Percentiles rank a stretch among this genome's conserved stretches.
phyloP scores from a whole-genome alignment of 1,140 invertebrate genomes.

The Uloborus diversus region DNA sequence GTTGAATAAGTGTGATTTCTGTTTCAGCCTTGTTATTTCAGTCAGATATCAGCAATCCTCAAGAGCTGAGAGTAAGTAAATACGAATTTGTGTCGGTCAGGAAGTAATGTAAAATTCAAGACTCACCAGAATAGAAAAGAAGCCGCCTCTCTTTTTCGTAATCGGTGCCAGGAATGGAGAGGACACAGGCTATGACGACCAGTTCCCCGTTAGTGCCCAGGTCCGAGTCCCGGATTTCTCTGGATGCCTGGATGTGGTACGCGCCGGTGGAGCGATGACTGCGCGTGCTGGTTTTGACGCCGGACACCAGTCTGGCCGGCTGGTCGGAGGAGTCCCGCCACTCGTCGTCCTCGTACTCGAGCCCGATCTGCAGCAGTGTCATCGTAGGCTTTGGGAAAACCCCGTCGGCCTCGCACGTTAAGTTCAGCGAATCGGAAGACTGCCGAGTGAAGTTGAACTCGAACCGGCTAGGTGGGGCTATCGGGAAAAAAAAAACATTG shows the following conservation, averaged over 20 bases:
- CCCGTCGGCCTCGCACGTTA: constrained; percentile 58
- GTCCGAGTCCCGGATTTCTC: constrained; percentile 40
- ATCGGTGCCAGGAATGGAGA: constrained; percentile 55
- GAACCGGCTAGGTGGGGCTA: constrained; percentile 54
- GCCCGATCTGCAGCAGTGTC: constrained; percentile 45
- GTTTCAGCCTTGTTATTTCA: too few relatives aligned
- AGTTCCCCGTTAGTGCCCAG: constrained; percentile 13
- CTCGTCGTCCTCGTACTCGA: too few relatives aligned
- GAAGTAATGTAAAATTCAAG: too few relatives aligned
- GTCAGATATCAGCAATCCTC: too few relatives aligned
- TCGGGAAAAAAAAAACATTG: background rate
- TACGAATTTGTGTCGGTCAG: too few relatives aligned
- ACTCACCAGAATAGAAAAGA: constrained; percentile 64
- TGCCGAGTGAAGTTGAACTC: constrained; percentile 53
- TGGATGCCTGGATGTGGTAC: constrained; percentile 30
- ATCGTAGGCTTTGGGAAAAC: constrained; percentile 59
- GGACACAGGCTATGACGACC: constrained; percentile 33
- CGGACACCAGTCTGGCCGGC: constrained; percentile 6
- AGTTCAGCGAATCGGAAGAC: constrained; percentile 45
- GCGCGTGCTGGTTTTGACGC: constrained; percentile 20
- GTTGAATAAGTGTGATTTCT: too few relatives aligned
- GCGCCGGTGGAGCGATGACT: constrained; percentile 8
- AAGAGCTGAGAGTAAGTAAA: too few relatives aligned
- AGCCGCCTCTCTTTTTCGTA: constrained; percentile 42
- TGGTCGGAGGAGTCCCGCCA: too few relatives aligned